Conservation (phyloP, 2,888 invertebrate species). For the Hyposoter dolosus region DNA sequence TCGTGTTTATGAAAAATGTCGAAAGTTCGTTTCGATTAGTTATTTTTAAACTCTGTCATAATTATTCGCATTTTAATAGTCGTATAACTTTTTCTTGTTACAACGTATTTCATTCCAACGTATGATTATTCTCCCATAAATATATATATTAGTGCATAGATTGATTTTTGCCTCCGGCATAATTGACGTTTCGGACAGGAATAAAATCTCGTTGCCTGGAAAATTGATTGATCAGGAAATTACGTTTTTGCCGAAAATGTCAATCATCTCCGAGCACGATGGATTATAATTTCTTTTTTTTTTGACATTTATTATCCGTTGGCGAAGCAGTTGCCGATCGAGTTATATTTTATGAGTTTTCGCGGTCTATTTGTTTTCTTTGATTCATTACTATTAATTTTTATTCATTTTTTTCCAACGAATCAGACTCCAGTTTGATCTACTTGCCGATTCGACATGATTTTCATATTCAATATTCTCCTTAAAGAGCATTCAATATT, state of each 20-base stretch:
- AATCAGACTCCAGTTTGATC: not conserved
- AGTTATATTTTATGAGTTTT: not conserved
- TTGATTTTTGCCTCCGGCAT: not conserved
- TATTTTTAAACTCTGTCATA: not conserved
- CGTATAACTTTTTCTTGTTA: not conserved
- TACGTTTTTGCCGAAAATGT: not conserved
- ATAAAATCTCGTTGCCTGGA: not conserved
- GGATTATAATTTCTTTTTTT: not conserved
- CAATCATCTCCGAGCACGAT: constrained; percentile 3
- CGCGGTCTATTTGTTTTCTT: no score
- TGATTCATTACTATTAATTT: not conserved
- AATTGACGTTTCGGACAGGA: constrained; percentile 23
- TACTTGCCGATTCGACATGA: not conserved
- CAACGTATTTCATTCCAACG: not conserved
- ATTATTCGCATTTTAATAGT: not conserved
- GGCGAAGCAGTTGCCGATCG: not conserved
- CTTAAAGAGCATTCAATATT: not conserved
- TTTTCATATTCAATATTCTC: not conserved
- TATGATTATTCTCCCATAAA: not conserved
- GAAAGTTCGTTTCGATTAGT: not conserved
- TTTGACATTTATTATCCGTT: not conserved
- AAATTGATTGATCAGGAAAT: constrained; percentile 12
- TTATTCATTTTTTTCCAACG: not conserved
- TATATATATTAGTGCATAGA: not conserved
- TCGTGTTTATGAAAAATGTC: not conserved